These are phyloP conservation scores for Cetonia aurata DNA, from an alignment of 2,888 invertebrate genomes.

Conservation along the genomic window DNA sequence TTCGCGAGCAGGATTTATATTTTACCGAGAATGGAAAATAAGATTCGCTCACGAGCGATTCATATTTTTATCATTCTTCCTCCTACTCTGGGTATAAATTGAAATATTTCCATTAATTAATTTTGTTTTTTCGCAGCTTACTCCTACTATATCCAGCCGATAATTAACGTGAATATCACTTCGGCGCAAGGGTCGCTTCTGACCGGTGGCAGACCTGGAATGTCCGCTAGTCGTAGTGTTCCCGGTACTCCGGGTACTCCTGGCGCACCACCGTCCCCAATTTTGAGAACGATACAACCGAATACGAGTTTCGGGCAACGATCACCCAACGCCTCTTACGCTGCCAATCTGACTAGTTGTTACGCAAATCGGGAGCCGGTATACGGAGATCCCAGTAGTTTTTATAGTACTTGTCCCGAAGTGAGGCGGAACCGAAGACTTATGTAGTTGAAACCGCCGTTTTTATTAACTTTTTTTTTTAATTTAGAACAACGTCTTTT, in stretches of 20 bases:
- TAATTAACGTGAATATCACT: slow-evolving; percentile 61
- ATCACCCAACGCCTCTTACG: slow-evolving; percentile 14
- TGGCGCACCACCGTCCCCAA: background rate
- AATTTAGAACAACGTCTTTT: slow-evolving; percentile 2
- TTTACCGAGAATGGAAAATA: too few relatives aligned
- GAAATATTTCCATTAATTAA: slow-evolving; percentile 20
- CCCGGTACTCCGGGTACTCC: background rate
- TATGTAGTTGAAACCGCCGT: slow-evolving; percentile 52
- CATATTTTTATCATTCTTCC: too few relatives aligned
- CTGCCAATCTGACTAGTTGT: slow-evolving; percentile 6
- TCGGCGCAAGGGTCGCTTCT: slow-evolving; percentile 49
- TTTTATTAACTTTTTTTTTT: slow-evolving; percentile 11
- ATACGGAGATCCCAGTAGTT: slow-evolving; percentile 62
- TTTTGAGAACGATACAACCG: too few relatives aligned
- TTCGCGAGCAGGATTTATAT: too few relatives aligned
- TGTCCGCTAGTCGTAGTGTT: too few relatives aligned
- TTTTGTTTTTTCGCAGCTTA: slow-evolving; percentile 59
- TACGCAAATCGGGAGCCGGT: slow-evolving; percentile 56
- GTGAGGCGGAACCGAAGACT: slow-evolving; percentile 61
- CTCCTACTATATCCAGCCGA: slow-evolving; percentile 62
- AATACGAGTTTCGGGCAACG: background rate
- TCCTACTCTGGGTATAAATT: too few relatives aligned
- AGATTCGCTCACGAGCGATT: too few relatives aligned
- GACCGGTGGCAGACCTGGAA: slow-evolving; percentile 1
- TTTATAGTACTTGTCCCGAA: slow-evolving; percentile 61